These are phyloP conservation scores for Neodiprion virginianus DNA, from an alignment of 1,140 invertebrate species.

Conservation along the genomic window DNA sequence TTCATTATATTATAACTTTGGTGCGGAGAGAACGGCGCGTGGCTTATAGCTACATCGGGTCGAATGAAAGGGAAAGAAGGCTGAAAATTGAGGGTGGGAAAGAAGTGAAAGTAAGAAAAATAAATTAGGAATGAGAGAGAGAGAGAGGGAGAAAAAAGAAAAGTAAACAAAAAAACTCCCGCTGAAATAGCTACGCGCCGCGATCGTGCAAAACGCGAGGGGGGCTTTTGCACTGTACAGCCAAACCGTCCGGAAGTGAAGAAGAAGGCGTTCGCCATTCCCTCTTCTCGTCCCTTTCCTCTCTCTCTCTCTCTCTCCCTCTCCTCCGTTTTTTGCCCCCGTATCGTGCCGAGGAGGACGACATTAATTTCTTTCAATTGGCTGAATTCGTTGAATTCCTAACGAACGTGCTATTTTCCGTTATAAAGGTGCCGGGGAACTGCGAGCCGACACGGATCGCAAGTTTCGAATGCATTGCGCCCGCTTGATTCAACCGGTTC, in stretches of 20 bases:
- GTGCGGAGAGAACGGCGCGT: neutral
- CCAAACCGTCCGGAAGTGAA: no score
- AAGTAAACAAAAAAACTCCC: neutral
- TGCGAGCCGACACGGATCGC: neutral
- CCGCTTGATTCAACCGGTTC: no score
- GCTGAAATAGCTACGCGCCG: neutral
- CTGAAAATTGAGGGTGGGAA: no score
- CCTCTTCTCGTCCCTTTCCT: no score
- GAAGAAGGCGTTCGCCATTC: no score
- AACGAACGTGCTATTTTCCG: neutral
- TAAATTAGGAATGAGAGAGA: neutral
- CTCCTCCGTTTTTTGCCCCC: neutral
- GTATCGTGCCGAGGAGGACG: neutral
- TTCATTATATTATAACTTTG: neutral
- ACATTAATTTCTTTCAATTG: conserved; percentile 3
- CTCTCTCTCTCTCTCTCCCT: no score
- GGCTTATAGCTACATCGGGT: no score
- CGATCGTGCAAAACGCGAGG: no score
- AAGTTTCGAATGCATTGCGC: no score
- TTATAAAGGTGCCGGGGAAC: neutral
- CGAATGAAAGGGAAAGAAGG: no score
- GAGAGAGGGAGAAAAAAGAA: neutral
- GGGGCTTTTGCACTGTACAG: no score
- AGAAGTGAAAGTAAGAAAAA: no score
- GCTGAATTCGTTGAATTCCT: conserved; percentile 3